Percentiles rank a stretch among this genome's conserved stretches.
Evolutionary conservation across 2,113 vertebrate species (phyloP).

Genomic region (Mesocricetus auratus): DNA sequence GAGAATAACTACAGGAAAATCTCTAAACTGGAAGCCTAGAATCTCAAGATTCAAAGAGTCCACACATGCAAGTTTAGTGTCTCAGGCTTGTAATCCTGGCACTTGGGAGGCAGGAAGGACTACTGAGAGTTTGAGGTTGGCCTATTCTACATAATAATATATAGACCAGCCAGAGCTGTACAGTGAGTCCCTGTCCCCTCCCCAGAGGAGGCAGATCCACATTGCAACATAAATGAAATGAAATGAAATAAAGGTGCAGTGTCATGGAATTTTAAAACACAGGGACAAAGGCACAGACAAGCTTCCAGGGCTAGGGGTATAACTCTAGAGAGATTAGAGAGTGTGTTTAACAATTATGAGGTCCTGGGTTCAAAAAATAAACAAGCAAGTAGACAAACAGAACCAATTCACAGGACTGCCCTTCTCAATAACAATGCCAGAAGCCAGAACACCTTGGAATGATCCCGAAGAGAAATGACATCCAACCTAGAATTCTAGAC

Average conservation of each 20-base stretch:
- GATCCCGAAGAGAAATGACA: conserved; percentile 10
- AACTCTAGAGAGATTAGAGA: neutral
- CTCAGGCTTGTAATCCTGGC: neutral
- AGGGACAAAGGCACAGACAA: conserved; percentile 15
- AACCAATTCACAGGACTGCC: conserved; percentile 6
- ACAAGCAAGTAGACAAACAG: conserved; percentile 19
- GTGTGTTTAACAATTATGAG: neutral
- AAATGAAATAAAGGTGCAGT: neutral
- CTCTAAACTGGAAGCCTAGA: neutral
- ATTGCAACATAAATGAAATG: neutral
- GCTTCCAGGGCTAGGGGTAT: neutral
- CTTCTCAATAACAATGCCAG: neutral
- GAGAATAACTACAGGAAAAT: conserved; percentile 47
- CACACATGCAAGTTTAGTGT: neutral
- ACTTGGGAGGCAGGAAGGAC: neutral
- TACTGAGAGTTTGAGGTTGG: neutral
- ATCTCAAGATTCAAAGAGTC: conserved; percentile 11
- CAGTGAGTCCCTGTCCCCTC: neutral
- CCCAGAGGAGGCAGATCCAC: neutral
- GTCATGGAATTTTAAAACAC: conserved; percentile 29
- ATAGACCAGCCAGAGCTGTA: neutral
- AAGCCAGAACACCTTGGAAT: neutral
- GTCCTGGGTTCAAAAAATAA: neutral
- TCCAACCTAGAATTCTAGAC: conserved; percentile 23
- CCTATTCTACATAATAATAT: neutral